Percentiles rank a stretch among this genome's conserved stretches.
Evolutionary conservation across 2,113 vertebrate genomes (phyloP).

Genomic region (Entomyzon cyanotis): DNA sequence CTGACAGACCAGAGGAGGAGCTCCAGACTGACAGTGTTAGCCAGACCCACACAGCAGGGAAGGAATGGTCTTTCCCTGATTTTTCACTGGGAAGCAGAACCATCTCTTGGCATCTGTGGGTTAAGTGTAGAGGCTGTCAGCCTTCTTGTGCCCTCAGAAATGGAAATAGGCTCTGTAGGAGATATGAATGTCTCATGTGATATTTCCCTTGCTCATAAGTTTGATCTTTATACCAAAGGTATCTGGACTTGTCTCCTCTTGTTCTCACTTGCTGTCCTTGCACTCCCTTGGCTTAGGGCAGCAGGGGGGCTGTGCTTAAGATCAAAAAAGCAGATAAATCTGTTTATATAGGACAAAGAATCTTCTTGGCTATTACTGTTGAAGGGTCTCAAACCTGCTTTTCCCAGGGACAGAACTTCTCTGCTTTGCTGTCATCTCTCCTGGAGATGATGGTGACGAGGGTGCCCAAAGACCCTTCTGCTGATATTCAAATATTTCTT

Average conservation of each 20-base stretch:
- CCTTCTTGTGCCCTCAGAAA: background rate
- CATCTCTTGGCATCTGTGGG: background rate
- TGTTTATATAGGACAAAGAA: background rate
- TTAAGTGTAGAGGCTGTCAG: background rate
- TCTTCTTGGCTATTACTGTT: background rate
- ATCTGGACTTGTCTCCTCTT: background rate
- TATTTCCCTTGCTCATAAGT: background rate
- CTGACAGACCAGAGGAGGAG: conserved; percentile 3
- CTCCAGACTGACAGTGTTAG: background rate
- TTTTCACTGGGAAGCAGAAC: background rate
- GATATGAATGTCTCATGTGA: background rate
- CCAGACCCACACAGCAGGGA: background rate
- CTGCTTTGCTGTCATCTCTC: background rate
- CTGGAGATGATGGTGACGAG: background rate
- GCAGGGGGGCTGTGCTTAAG: background rate
- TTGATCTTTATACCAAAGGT: background rate
- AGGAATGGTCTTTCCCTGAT: background rate
- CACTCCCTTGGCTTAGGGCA: background rate
- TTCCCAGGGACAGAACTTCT: background rate
- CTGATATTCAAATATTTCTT: background rate
- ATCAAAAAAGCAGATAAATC: background rate
- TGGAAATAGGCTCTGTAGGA: background rate
- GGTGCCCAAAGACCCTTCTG: background rate
- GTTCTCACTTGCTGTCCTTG: background rate
- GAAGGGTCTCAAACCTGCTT: background rate